A percentile compares a stretch with the other conserved stretches of the same genome.
phyloP scores from a whole-genome alignment of 2,888 invertebrate species.

The Drosophila borealis region DNA sequence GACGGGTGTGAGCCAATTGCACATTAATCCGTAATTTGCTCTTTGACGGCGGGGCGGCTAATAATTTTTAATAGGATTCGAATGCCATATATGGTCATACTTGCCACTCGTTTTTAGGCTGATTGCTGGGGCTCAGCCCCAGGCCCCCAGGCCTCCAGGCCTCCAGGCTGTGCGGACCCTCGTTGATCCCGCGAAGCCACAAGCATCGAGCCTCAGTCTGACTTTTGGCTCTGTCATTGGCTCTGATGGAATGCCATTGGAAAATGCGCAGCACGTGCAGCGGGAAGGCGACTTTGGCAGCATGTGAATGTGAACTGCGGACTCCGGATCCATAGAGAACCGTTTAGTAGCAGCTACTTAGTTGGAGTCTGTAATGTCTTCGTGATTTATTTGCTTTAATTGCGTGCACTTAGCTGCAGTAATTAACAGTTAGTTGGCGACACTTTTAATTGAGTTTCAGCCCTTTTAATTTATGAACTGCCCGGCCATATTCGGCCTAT shows the following conservation, averaged over 20 bases:
- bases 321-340: neutral
- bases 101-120: conserved; percentile 65
- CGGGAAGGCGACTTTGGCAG: neutral
- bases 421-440: conserved; percentile 69
- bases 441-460: conserved; percentile 76
- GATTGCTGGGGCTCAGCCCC: conserved; percentile 26
- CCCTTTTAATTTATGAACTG: conserved; percentile 76
- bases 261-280: conserved; percentile 74
- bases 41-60: conserved; percentile 57
- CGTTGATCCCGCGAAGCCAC: conserved; percentile 15
- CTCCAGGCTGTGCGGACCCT: conserved; percentile 9
- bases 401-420: conserved; percentile 45
- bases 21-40: conserved; percentile 79
- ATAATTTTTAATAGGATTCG: conserved; percentile 78
- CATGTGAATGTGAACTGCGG: conserved; percentile 14
- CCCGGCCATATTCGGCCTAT: conserved; percentile 68
- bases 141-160: neutral
- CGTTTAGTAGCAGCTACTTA: neutral
- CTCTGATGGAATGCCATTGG: conserved; percentile 66
- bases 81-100: conserved; percentile 68
- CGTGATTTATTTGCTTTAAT: conserved; percentile 67
- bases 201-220: neutral
- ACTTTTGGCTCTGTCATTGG: conserved; percentile 43
- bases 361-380: conserved; percentile 51
- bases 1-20: conserved; percentile 48